These are phyloP conservation scores for Sicus ferrugineus DNA, from an alignment of 2,888 invertebrate genomes.

Conservation along the genomic window DNA sequence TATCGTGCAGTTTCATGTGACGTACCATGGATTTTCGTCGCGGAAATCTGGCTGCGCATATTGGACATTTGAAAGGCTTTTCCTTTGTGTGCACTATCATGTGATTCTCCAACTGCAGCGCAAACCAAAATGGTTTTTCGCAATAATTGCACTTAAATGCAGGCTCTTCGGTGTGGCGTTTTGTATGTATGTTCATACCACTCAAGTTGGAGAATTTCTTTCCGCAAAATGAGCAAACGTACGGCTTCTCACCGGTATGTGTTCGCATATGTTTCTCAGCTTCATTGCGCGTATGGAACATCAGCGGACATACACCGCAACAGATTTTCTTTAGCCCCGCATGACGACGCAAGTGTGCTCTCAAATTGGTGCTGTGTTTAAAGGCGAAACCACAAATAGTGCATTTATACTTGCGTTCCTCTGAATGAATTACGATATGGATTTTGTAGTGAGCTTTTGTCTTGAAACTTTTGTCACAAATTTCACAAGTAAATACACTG, in stretches of 20 bases:
- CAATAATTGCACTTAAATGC: neutral
- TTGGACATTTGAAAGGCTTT: neutral
- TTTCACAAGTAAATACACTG: neutral
- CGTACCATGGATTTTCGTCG: neutral
- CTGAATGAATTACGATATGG: neutral
- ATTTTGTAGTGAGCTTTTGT: neutral
- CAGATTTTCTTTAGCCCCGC: neutral
- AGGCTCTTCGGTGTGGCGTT: neutral
- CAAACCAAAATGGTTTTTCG: neutral
- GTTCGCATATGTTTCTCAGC: neutral
- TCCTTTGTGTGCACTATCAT: slow-evolving; percentile 14
- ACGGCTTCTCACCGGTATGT: slow-evolving; percentile 2
- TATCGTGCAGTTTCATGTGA: slow-evolving; percentile 1
- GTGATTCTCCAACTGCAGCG: neutral
- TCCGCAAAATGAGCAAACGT: neutral
- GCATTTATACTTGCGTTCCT: slow-evolving; percentile 4
- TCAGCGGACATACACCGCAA: neutral
- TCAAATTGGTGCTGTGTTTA: neutral
- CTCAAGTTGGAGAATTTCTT: neutral
- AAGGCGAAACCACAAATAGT: slow-evolving; percentile 4
- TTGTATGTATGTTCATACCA: neutral
- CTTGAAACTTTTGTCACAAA: slow-evolving; percentile 9
- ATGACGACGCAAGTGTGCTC: slow-evolving; percentile 2
- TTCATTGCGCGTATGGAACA: neutral
- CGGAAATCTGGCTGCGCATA: neutral